phyloP scores from a whole-genome alignment of 2,888 invertebrate species.

The Lasioglossum marginatum region DNA sequence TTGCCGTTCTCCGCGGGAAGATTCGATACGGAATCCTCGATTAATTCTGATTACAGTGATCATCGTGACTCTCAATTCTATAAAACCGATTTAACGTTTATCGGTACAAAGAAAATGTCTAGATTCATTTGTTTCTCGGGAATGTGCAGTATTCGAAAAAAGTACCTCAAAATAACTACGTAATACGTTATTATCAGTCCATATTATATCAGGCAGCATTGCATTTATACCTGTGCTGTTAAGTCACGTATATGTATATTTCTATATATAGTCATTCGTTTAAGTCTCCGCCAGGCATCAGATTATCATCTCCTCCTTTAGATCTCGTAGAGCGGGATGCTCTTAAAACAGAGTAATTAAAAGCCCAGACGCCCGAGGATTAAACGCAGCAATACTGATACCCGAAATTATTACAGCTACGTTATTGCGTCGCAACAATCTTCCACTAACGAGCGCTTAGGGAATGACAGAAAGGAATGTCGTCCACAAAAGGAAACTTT shows the following conservation, averaged over 20 bases:
- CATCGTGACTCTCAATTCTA: constrained; percentile 17
- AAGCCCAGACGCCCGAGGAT: constrained; percentile 12
- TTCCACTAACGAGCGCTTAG: constrained; percentile 34
- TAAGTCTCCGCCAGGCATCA: constrained; percentile 4
- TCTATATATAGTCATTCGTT: constrained; percentile 17
- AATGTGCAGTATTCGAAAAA: constrained; percentile 48
- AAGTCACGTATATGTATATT: constrained; percentile 15
- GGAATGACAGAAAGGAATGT: constrained; percentile 41
- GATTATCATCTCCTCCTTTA: constrained; percentile 1
- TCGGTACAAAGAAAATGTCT: constrained; percentile 32
- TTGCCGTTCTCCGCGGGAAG: constrained; percentile 10
- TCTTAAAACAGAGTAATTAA: constrained; percentile 29
- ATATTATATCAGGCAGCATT: constrained; percentile 55
- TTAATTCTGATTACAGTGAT: constrained; percentile 43
- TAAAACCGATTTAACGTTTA: constrained; percentile 13
- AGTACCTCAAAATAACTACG: constrained; percentile 54
- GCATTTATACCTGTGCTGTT: constrained; percentile 36
- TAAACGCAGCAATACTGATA: constrained; percentile 30
- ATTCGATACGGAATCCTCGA: constrained; percentile 26
- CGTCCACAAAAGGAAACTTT: constrained; percentile 25
- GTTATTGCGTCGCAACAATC: constrained; percentile 57
- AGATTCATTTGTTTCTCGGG: constrained; percentile 29
- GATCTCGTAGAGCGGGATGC: background rate
- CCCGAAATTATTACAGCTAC: constrained; percentile 49
- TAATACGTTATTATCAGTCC: constrained; percentile 62